These are phyloP conservation scores for Drosophila nikananu DNA, from an alignment of 1,140 invertebrate genomes.

Conservation along the genomic window DNA sequence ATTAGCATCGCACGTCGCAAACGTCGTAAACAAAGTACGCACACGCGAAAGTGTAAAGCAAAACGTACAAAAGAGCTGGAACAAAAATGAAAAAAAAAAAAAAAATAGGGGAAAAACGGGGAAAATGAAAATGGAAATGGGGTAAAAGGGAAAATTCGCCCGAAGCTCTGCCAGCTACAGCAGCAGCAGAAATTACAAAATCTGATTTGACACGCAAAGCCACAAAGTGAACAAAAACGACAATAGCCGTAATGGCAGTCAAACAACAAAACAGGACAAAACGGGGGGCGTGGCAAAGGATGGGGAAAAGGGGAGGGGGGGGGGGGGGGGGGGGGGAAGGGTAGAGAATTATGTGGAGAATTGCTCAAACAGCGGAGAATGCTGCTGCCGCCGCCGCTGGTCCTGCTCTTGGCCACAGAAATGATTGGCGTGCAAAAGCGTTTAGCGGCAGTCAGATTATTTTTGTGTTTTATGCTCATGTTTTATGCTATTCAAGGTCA, in stretches of 20 bases:
- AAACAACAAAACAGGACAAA: conserved; percentile 32
- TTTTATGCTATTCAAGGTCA: conserved; percentile 32
- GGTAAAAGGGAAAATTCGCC: conserved; percentile 21
- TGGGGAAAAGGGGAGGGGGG: too few relatives aligned
- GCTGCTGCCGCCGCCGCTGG: not conserved
- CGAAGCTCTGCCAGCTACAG: conserved; percentile 22
- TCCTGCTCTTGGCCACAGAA: conserved; percentile 19
- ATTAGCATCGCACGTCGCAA: conserved; percentile 48
- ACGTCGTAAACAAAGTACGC: conserved; percentile 36
- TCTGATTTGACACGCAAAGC: conserved; percentile 78
- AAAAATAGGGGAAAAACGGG: not conserved
- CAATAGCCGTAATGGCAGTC: conserved; percentile 24
- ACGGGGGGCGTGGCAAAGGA: conserved; percentile 18
- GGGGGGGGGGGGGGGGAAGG: too few relatives aligned
- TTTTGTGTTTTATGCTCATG: conserved; percentile 37
- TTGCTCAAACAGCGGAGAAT: conserved; percentile 1
- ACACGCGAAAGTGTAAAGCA: conserved; percentile 7
- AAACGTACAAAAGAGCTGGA: conserved; percentile 3
- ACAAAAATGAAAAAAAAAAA: not conserved
- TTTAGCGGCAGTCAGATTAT: conserved; percentile 51
- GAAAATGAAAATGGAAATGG: conserved; percentile 8
- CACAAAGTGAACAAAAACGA: conserved; percentile 40
- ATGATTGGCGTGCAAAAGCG: conserved; percentile 54
- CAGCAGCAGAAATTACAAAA: conserved; percentile 62
- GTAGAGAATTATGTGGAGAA: not conserved